phyloP scores from a whole-genome alignment of 2,113 vertebrate genomes.

The Odontophorus gujanensis region DNA sequence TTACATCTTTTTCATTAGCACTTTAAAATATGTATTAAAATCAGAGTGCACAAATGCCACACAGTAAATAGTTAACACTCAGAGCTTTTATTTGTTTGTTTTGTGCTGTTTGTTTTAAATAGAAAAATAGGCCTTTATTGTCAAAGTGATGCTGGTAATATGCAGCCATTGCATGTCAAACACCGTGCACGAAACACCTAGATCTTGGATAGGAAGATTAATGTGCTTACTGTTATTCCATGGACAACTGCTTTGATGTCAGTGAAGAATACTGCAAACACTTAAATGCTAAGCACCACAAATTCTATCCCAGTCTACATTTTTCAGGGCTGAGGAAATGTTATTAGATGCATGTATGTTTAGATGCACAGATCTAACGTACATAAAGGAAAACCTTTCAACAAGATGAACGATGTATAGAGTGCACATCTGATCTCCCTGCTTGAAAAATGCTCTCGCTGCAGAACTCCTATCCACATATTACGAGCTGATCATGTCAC shows the following conservation, averaged over 20 bases:
- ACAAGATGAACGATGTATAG: not conserved
- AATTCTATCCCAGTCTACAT: not conserved
- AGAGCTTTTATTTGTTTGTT: not conserved
- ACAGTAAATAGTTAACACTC: not conserved
- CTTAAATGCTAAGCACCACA: not conserved
- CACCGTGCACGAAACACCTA: not conserved
- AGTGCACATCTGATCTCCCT: not conserved
- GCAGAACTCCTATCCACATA: not conserved
- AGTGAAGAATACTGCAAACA: not conserved
- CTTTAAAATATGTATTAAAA: not conserved
- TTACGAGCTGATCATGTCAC: fast-evolving
- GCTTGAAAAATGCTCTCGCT: not conserved
- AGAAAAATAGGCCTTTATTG: not conserved
- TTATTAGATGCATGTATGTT: not conserved
- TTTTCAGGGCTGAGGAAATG: not conserved
- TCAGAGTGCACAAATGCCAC: not conserved
- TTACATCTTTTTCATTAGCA: not conserved
- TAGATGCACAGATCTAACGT: not conserved
- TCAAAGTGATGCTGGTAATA: not conserved
- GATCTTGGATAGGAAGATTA: slow-evolving; percentile 3
- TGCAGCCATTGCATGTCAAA: not conserved
- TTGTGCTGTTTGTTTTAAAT: not conserved
- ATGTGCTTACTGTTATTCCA: not conserved
- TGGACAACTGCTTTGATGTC: slow-evolving; percentile 15
- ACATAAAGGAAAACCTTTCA: slow-evolving; percentile 10